These are phyloP conservation scores for Vannuccia rotundouncinata DNA, from an alignment of 2,888 invertebrate species.

Conservation along the genomic window DNA sequence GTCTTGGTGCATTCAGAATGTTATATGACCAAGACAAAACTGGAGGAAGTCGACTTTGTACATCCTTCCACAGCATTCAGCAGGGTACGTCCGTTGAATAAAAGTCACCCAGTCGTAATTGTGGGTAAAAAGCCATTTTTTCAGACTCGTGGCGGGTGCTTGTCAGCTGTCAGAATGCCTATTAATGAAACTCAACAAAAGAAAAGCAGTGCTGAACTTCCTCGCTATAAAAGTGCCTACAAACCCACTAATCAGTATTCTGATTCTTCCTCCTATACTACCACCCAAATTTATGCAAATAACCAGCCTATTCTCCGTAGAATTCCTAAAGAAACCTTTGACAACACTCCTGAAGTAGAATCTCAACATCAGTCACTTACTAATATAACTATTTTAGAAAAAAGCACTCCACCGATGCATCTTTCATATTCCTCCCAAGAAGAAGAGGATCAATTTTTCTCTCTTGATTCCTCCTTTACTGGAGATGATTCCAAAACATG, in stretches of 20 bases:
- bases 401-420: neutral
- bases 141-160: neutral
- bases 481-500: neutral
- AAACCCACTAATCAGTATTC: neutral
- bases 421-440: neutral
- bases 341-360: too few relatives aligned
- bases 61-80: neutral
- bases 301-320: neutral
- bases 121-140: neutral
- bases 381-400: neutral
- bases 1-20: neutral
- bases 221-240: constrained; percentile 11
- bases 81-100: neutral
- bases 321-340: neutral
- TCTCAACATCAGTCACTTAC: neutral
- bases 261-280: neutral
- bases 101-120: neutral
- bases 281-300: neutral
- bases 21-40: neutral
- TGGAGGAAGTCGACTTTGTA: neutral
- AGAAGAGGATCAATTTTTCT: neutral
- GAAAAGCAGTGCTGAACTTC: neutral
- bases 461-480: neutral
- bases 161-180: constrained; percentile 20
- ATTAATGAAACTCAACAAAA: neutral